Evolutionary conservation across 2,113 vertebrate species (phyloP).

Genomic region (Xenopus tropicalis): UCB_Xtro_10.0 CM004446.2:83938001-83938500

Average conservation of each 20-base stretch:
- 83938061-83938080: slow-evolving; percentile 90
- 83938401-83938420: slow-evolving; percentile 87
- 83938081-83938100: slow-evolving; percentile 96
- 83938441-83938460: slow-evolving; percentile 90
- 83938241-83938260: slow-evolving; percentile 91
- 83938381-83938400: slow-evolving; percentile 93
- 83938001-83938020: slow-evolving; percentile 90
- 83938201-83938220: slow-evolving; percentile 91
- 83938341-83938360: slow-evolving; percentile 89
- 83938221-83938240: slow-evolving; percentile 91
- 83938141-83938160: slow-evolving; percentile 88
- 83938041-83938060: slow-evolving; percentile 91
- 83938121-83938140: slow-evolving; percentile 89
- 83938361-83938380: slow-evolving; percentile 87
- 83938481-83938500: slow-evolving; percentile 93
- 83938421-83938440: slow-evolving; percentile 84
- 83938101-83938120: slow-evolving; percentile 84
- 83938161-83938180: slow-evolving; percentile 85
- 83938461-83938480: slow-evolving; percentile 92
- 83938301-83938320: slow-evolving; percentile 86
- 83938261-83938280: slow-evolving; percentile 89
- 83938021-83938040: slow-evolving; percentile 95
- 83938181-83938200: slow-evolving; percentile 88
- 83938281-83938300: slow-evolving; percentile 82
- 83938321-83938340: slow-evolving; percentile 89